Percentiles rank a stretch among this genome's conserved stretches.
Conservation (phyloP, 2,888 invertebrate species). For the Himalopsyche tibetana region DNA sequence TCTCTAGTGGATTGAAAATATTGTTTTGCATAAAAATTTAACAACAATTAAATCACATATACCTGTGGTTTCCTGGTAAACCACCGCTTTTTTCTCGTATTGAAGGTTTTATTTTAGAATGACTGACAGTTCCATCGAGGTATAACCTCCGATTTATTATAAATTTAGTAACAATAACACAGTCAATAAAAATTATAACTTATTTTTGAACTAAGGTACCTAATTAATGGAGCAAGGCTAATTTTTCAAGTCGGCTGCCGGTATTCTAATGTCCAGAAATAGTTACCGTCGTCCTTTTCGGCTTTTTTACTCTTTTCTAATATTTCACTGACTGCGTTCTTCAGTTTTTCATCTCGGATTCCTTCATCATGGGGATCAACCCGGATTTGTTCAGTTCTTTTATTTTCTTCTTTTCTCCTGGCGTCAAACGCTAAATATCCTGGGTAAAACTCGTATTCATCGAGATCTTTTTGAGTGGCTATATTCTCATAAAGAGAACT, state of each 20-base stretch:
- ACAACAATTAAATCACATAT: too few species aligned
- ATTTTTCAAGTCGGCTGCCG: constrained; percentile 69
- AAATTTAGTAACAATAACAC: too few species aligned
- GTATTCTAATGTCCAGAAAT: constrained; percentile 77
- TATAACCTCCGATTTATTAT: too few species aligned
- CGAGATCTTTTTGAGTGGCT: background rate
- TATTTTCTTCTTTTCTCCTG: constrained; percentile 49
- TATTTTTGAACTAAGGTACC: constrained; percentile 24
- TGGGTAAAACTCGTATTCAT: constrained; percentile 51
- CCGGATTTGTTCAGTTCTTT: constrained; percentile 28
- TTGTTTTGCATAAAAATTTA: too few species aligned
- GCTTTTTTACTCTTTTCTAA: constrained; percentile 73
- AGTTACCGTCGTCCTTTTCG: constrained; percentile 72
- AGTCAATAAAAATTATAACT: background rate
- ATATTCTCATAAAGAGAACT: background rate
- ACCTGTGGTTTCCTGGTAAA: too few species aligned
- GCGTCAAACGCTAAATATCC: constrained; percentile 56
- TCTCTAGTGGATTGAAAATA: too few species aligned
- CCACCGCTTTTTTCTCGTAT: too few species aligned
- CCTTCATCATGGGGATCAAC: background rate
- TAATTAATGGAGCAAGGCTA: background rate
- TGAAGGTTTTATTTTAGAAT: too few species aligned
- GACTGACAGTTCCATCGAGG: too few species aligned
- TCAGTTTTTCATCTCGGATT: constrained; percentile 69
- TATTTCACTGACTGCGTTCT: constrained; percentile 71